Conservation (phyloP, 1,140 invertebrate species). For the Ostrea edulis region DNA sequence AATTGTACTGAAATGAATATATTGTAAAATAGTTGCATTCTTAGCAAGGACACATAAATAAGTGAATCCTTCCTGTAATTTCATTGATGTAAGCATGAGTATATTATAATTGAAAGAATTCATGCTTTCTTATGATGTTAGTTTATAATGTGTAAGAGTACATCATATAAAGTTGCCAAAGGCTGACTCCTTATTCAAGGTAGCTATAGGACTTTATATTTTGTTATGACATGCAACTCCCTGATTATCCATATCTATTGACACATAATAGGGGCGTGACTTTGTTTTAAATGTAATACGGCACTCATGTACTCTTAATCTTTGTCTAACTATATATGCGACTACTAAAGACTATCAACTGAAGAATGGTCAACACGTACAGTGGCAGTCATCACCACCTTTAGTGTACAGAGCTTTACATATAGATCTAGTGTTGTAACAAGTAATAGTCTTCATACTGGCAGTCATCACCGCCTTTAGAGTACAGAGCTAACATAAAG, state of each 20-base stretch:
- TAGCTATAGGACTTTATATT: neutral
- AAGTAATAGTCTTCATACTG: neutral
- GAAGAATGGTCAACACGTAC: neutral
- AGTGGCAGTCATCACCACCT: neutral
- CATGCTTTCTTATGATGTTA: no score
- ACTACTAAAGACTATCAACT: neutral
- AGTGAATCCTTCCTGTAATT: no score
- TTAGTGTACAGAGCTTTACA: neutral
- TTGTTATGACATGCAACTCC: neutral
- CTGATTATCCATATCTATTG: neutral
- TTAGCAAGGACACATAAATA: no score
- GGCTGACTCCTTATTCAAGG: no score
- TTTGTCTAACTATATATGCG: neutral
- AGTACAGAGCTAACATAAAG: neutral
- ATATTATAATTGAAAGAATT: no score
- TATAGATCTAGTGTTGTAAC: neutral
- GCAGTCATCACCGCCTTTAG: neutral
- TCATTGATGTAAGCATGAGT: no score
- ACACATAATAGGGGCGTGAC: neutral
- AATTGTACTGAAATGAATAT: no score
- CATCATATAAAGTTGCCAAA: no score
- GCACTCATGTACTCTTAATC: neutral
- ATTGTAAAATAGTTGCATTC: no score
- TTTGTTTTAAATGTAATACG: neutral
- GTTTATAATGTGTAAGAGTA: no score